These are phyloP conservation scores for Zelostemma sp. DNA, from an alignment of 1,140 invertebrate genomes.

Conservation along the genomic window DNA sequence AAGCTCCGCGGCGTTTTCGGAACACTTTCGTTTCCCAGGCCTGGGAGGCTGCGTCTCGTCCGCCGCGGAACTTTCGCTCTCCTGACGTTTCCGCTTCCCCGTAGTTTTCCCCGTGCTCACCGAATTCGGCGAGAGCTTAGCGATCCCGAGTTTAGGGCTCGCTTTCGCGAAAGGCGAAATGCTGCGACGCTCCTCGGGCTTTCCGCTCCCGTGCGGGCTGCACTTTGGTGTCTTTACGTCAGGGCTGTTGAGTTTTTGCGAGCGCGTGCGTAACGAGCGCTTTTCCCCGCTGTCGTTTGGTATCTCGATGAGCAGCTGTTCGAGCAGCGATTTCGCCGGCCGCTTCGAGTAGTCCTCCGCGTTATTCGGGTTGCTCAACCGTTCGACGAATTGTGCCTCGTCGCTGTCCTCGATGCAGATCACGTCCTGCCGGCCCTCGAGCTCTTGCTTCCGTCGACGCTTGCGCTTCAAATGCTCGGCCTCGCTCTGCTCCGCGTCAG, in stretches of 20 bases:
- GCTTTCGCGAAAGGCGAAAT: constrained; percentile 69
- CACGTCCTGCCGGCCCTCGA: constrained; percentile 67
- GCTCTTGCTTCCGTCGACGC: constrained; percentile 67
- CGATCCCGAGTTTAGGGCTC: constrained; percentile 55
- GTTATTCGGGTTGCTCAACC: constrained; percentile 57
- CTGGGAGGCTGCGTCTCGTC: constrained; percentile 71
- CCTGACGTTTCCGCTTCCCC: constrained; percentile 80
- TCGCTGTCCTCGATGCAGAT: constrained; percentile 67
- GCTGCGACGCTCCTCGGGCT: constrained; percentile 63
- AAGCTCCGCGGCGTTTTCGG: constrained; percentile 77
- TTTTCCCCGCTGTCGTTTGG: constrained; percentile 75
- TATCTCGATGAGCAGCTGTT: constrained; percentile 84
- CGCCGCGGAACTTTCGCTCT: constrained; percentile 81
- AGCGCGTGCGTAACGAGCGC: constrained; percentile 76
- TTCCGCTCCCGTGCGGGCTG: constrained; percentile 71
- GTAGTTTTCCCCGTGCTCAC: constrained; percentile 56
- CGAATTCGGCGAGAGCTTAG: constrained; percentile 58
- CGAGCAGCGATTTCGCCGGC: constrained; percentile 75
- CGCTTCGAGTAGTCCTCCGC: constrained; percentile 60
- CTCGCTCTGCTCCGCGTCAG: constrained; percentile 59
- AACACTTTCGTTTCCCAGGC: constrained; percentile 76
- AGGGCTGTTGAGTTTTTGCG: constrained; percentile 81
- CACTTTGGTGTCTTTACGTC: constrained; percentile 74
- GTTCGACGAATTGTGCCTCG: constrained; percentile 61
- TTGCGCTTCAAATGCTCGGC: constrained; percentile 62